Conservation (phyloP, 2,888 invertebrate species). For the Euzetes globulus region DNA sequence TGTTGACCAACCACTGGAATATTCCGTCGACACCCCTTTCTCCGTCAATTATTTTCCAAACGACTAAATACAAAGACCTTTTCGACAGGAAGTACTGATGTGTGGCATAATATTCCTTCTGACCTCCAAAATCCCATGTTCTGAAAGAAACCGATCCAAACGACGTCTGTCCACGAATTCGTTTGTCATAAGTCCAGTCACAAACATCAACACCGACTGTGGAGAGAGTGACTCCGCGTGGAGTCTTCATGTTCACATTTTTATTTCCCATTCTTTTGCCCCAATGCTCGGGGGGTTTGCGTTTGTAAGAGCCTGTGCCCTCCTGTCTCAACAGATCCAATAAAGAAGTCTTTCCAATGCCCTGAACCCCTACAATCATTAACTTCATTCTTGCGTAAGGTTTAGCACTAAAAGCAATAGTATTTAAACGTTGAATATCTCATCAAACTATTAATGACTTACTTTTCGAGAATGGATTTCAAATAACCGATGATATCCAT, state of each 20-base stretch:
- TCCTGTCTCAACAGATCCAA: slow-evolving; percentile 79
- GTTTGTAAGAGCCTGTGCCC: slow-evolving; percentile 62
- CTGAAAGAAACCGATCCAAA: slow-evolving; percentile 78
- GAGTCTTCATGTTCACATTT: slow-evolving; percentile 64
- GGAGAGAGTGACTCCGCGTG: slow-evolving; percentile 73
- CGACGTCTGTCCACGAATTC: slow-evolving; percentile 59
- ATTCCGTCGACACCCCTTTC: slow-evolving; percentile 80
- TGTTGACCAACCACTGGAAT: slow-evolving; percentile 90
- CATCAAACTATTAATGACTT: slow-evolving; percentile 41
- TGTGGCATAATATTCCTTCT: slow-evolving; percentile 89
- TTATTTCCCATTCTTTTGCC: slow-evolving; percentile 90
- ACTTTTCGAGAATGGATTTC: slow-evolving; percentile 58
- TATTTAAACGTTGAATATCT: no score
- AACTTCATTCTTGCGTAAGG: slow-evolving; percentile 91
- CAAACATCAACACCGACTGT: slow-evolving; percentile 97
- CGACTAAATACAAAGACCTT: slow-evolving; percentile 84
- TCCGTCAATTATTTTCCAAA: slow-evolving; percentile 91
- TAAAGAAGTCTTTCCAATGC: slow-evolving; percentile 78
- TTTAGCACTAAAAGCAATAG: slow-evolving; percentile 56
- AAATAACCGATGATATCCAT: slow-evolving; percentile 87
- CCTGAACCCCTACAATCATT: slow-evolving; percentile 87
- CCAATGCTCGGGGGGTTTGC: slow-evolving; percentile 74
- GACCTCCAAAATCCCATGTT: slow-evolving; percentile 99
- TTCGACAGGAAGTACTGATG: slow-evolving; percentile 97
- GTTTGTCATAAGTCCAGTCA: slow-evolving; percentile 84